Evolutionary conservation across 2,797 vertebrate genomes (phyloP), one percentile per base, ranked within the genome.

Genomic region (Crocidura indochinensis): DNA sequence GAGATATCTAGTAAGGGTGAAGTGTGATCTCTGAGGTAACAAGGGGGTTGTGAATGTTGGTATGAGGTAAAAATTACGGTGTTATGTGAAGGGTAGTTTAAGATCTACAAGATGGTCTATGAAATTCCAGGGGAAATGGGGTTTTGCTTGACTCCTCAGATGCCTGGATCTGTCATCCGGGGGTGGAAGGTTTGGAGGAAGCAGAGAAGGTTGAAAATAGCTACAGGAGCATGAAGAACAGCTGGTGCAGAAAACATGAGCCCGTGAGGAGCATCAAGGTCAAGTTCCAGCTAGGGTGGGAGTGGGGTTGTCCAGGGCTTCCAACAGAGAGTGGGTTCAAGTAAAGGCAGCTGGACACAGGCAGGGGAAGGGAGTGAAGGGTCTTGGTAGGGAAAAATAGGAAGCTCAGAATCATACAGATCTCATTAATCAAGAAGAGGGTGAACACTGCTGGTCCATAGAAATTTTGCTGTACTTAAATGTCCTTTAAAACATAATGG

Each of bases 181-280:
- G 26, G 73, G 8, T 64, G 2, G 27, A 64, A 47, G 27, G 51
- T 27, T 46, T 82, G 67, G 49, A 60, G 82, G 89, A 49, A 73
- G 73, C 65, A 51, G 82, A 90, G 87, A 64, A 65, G 91, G 31
- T 44, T 87, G 83, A 79, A 90, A 92, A 84, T 71, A 65, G 78
- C 68, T 62, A 3, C 17, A 47, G 76, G 15, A 85, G 78, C 22
- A 10, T 0, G 8, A 51, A 49, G 27, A 87, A 47, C 91, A 90
- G 87, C 74, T 94, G 84, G 22, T 24, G 47, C 10, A 51, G 69
- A 84, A 80, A 65, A 65, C 60, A 72, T 1, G 24, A 38, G 46
- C 82, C 29, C 26, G 24, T 8, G 38, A 12, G 73, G 19, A 8
- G 38, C 51, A 44, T 22, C 20, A 1, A n/a, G 2, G 73, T 22